Evolutionary conservation across 2,888 invertebrate species (phyloP).

Genomic region (Hirtodrosophila histrioides): DNA sequence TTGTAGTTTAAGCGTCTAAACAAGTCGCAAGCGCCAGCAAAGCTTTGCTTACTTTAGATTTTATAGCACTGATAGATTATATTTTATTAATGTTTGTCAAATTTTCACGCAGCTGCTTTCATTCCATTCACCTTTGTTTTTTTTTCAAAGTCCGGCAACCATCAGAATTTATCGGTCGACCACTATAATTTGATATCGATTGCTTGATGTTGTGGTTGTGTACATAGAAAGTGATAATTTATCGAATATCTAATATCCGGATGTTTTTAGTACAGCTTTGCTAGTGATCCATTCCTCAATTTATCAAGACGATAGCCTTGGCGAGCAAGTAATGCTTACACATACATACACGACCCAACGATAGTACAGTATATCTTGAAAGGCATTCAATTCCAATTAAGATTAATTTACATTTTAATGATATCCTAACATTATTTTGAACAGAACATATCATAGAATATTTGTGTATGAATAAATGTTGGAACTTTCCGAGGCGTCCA

Average conservation of each 20-base stretch:
- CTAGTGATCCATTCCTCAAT: no score
- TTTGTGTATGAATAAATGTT: constrained; percentile 1
- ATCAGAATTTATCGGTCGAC: constrained; percentile 16
- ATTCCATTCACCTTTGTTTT: constrained; percentile 49
- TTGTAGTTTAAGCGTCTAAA: constrained; percentile 5
- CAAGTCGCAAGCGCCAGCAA: constrained; percentile 13
- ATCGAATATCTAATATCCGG: neutral
- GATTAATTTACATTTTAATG: constrained; percentile 43
- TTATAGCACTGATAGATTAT: constrained; percentile 43
- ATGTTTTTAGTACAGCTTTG: neutral
- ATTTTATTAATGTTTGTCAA: constrained; percentile 38
- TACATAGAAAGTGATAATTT: neutral
- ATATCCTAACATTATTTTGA: constrained; percentile 36
- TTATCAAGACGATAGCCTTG: no score
- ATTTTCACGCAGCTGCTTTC: constrained; percentile 64
- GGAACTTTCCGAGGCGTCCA: constrained; percentile 15
- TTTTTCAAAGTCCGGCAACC: constrained; percentile 50
- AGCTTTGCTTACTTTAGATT: constrained; percentile 53
- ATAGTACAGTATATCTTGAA: neutral
- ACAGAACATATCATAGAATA: constrained; percentile 24
- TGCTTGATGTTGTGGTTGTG: neutral
- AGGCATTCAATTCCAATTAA: constrained; percentile 30
- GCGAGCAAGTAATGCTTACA: no score
- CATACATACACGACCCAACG: neutral
- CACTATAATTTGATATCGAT: constrained; percentile 17